Conservation (phyloP, 1,140 invertebrate genomes). For the Temnothorax curvispinosus region DNA sequence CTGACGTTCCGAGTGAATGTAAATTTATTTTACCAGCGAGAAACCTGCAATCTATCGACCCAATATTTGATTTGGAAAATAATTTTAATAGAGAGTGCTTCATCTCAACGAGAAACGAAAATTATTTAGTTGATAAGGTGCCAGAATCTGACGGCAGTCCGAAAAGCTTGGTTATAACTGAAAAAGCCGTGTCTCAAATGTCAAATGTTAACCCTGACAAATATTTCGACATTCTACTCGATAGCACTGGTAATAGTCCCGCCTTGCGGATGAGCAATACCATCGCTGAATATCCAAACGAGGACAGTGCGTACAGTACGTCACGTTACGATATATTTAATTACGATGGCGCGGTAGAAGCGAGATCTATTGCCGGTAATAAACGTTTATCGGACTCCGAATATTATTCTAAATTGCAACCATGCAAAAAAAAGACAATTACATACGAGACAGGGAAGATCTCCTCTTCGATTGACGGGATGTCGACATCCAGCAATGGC, state of each 20-base stretch:
- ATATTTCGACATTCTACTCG: background rate
- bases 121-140: too few relatives aligned
- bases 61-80: background rate
- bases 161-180: background rate
- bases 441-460: background rate
- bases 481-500: background rate
- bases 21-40: background rate
- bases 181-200: background rate
- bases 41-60: background rate
- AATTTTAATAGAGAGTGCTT: background rate
- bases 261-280: too few relatives aligned
- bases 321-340: background rate
- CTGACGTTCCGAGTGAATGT: background rate
- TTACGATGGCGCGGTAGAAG: background rate
- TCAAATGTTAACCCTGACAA: background rate
- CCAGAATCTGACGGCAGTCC: background rate
- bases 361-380: background rate
- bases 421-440: background rate
- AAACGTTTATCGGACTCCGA: background rate
- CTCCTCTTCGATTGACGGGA: background rate
- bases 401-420: background rate
- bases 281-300: background rate
- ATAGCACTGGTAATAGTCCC: too few relatives aligned
- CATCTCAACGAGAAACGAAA: background rate
- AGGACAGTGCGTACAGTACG: constrained; percentile 36